phyloP scores from a whole-genome alignment of 2,113 vertebrate genomes.

The Ariopsis seemanni region DNA sequence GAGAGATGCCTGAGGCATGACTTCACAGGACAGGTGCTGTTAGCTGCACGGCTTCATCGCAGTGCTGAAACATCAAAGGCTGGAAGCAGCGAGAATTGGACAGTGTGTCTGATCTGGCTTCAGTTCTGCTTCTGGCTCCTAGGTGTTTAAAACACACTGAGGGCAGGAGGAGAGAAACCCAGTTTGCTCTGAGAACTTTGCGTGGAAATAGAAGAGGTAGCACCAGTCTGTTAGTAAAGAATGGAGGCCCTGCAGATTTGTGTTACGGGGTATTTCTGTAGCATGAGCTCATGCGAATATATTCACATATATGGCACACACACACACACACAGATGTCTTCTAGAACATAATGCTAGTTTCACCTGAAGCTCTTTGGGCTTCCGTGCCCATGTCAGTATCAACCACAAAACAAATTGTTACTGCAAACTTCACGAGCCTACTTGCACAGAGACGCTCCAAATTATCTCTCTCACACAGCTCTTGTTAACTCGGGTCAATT shows the following conservation, averaged over 20 bases:
- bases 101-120: slow-evolving; percentile 37
- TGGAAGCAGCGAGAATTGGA: slow-evolving; percentile 46
- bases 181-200: slow-evolving; percentile 31
- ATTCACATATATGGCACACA: not conserved
- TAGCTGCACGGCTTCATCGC: slow-evolving; percentile 45
- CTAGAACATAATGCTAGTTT: slow-evolving; percentile 21
- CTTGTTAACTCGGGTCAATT: not conserved
- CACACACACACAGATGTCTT: slow-evolving; percentile 21
- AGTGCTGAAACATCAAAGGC: slow-evolving; percentile 52
- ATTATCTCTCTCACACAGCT: not conserved
- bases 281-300: not conserved
- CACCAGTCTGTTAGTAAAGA: slow-evolving; percentile 46
- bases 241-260: slow-evolving; percentile 27
- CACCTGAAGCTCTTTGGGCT: slow-evolving; percentile 32
- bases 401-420: slow-evolving; percentile 22
- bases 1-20: slow-evolving; percentile 55
- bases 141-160: slow-evolving; percentile 39
- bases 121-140: slow-evolving; percentile 37
- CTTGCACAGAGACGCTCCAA: not conserved
- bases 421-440: not conserved
- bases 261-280: slow-evolving; percentile 8
- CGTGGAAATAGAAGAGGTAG: slow-evolving; percentile 45
- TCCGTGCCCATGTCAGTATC: slow-evolving; percentile 18
- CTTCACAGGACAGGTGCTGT: slow-evolving; percentile 59
- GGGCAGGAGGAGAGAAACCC: slow-evolving; percentile 3